These are phyloP conservation scores for Lepus townsendii DNA, from an alignment of 2,797 vertebrate genomes.

Conservation along the genomic window DNA sequence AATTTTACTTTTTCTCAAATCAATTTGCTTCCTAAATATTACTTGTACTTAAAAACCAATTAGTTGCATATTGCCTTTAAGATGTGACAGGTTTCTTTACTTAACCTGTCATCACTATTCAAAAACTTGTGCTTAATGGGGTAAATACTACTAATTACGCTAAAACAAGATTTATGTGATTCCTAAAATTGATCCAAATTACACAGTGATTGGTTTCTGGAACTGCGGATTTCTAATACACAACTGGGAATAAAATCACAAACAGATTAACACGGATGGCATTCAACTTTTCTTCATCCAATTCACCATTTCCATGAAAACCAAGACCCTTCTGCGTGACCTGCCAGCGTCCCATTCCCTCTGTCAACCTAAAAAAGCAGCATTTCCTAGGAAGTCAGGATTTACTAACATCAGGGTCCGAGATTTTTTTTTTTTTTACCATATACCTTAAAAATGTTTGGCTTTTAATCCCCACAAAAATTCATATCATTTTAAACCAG, in stretches of 20 bases:
- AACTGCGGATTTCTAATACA: conserved; percentile 68
- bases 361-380: conserved; percentile 58
- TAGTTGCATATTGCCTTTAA: neutral
- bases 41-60: conserved; percentile 54
- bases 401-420: conserved; percentile 72
- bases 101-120: conserved; percentile 46
- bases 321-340: conserved; percentile 33
- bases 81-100: conserved; percentile 43
- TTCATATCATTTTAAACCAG: conserved; percentile 80
- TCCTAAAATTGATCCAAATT: conserved; percentile 72
- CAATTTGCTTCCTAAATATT: conserved; percentile 57
- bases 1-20: conserved; percentile 50
- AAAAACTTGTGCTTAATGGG: conserved; percentile 40
- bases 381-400: conserved; percentile 74
- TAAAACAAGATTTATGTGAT: conserved; percentile 64
- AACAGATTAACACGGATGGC: conserved; percentile 33
- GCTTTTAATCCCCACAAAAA: conserved; percentile 72
- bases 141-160: conserved; percentile 24
- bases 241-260: conserved; percentile 70
- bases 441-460: conserved; percentile 35
- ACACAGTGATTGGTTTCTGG: conserved; percentile 64
- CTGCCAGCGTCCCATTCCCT: conserved; percentile 68
- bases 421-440: conserved; percentile 27
- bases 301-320: conserved; percentile 57
- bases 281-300: conserved; percentile 63